These are phyloP conservation scores for Triops longicaudatus DNA, from an alignment of 1,140 invertebrate species.

Conservation along the genomic window DNA sequence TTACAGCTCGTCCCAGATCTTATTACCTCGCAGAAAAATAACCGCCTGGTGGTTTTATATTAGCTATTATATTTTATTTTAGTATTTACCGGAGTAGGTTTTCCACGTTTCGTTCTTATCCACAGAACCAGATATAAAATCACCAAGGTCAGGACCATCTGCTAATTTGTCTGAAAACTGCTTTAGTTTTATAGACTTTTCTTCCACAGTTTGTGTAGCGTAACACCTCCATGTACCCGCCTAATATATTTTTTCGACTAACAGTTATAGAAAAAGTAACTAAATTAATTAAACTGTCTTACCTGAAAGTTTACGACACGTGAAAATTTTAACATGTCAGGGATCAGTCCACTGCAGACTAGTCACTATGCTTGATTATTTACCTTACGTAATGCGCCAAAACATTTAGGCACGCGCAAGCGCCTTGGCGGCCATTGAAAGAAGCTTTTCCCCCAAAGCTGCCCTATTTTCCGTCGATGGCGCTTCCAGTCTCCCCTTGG, in stretches of 20 bases:
- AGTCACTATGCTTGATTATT: not conserved
- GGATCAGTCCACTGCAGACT: not conserved
- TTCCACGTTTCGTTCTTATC: conserved; percentile 47
- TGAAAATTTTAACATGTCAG: not conserved
- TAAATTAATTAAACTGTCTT: not conserved
- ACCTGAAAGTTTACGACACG: not conserved
- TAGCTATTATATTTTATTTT: not conserved
- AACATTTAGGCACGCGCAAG: not conserved
- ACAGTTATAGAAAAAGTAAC: not conserved
- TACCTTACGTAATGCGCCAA: conserved; percentile 8
- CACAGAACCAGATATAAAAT: conserved; percentile 48
- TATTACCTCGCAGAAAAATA: too few relatives aligned
- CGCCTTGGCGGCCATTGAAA: not conserved
- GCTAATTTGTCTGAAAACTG: conserved; percentile 12
- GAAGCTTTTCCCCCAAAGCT: not conserved
- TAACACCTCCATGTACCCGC: not conserved
- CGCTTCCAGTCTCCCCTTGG: not conserved
- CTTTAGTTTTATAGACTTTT: not conserved
- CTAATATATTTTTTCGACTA: not conserved
- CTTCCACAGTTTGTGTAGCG: not conserved
- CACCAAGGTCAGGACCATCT: conserved; percentile 42
- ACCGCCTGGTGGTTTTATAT: too few relatives aligned
- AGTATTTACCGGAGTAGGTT: conserved; percentile 53
- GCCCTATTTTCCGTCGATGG: not conserved
- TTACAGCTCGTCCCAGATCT: too few relatives aligned